phyloP scores from a whole-genome alignment of 1,140 invertebrate species.

The Halictus rubicundus region DNA sequence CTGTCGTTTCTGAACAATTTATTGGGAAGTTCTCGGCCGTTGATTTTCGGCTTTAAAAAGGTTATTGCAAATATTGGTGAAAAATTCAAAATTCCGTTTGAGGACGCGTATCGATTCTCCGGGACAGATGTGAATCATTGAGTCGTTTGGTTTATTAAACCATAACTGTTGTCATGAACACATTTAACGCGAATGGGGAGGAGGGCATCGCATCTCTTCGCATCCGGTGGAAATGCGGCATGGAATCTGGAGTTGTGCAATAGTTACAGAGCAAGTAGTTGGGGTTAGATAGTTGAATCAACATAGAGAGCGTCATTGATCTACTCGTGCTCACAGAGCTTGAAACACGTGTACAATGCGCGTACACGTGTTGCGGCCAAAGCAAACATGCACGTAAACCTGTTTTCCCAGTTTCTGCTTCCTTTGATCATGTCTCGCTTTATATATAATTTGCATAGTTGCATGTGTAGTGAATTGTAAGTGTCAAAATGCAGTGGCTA shows the following conservation, averaged over 20 bases:
- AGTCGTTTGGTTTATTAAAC: slow-evolving; percentile 27
- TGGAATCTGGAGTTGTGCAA: slow-evolving; percentile 46
- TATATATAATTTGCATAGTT: slow-evolving; percentile 25
- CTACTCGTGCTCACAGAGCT: slow-evolving; percentile 16
- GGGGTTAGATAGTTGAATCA: slow-evolving; percentile 47
- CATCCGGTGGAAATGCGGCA: slow-evolving; percentile 21
- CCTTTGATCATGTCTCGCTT: slow-evolving; percentile 17
- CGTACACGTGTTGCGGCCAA: slow-evolving; percentile 7
- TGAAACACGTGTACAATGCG: slow-evolving; percentile 29
- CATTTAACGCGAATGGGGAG: background rate
- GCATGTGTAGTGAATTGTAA: background rate
- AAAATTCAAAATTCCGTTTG: too few relatives aligned
- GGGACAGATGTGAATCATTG: too few relatives aligned
- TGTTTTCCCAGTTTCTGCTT: slow-evolving; percentile 26
- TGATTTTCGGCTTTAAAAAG: too few relatives aligned
- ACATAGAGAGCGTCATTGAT: slow-evolving; percentile 42
- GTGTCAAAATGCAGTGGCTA: background rate
- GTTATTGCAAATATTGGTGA: too few relatives aligned
- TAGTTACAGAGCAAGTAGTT: slow-evolving; percentile 45
- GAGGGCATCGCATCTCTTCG: background rate
- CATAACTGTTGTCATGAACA: background rate
- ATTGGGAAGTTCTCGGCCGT: too few relatives aligned
- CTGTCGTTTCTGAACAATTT: too few relatives aligned
- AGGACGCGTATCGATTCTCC: too few relatives aligned
- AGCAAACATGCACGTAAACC: background rate